Evolutionary conservation across 2,113 vertebrate genomes (phyloP), one percentile per base, ranked within the genome.

Genomic region (Tyto alba): DNA sequence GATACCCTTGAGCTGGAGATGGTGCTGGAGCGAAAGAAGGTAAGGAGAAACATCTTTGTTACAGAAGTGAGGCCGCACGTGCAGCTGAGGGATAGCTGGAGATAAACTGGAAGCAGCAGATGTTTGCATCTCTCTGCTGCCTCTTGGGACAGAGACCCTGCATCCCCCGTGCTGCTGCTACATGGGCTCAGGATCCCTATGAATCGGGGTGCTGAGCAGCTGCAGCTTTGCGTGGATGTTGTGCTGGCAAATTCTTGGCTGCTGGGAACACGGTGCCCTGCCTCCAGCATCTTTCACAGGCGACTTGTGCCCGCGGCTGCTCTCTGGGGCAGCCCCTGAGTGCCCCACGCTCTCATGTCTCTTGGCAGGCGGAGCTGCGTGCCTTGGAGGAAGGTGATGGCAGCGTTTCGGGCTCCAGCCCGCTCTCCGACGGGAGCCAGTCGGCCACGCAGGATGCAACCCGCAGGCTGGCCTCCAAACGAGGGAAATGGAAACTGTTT

Each of bases 11-110:
- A 99, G 59, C 96, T 99, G 92, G 99, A 99, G 93, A 97, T 99
- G 41, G 99, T 99, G 63, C 98, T 99, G 82, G 99, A 99, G 97
- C 98, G 99, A 90, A 99, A 99, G 96, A 99, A 99, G 97, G 99
- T 99, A 45, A 85, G 53, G 13, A 34, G 56, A 34, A 9, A 18
- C 0, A 0, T 13, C 56, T 55, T 36, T 36, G 21, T 64, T 2
- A 6, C 0, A 0, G 3, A 18, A 62, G 3, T 0, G 0, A 53
- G n/a, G 34, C 20, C 0, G 0, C 1, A 0, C 1, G 1, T 6
- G 23, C 10, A 26, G 16, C 15, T 21, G 0, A 1, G 4, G 21
- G 7, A 8, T 21, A 36, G 34, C 16, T 41, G 50, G 68, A 9
- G 41, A 32, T n/a, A 16, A 80, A 25, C 13, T 0, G 0, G 55